Evolutionary conservation across 2,797 vertebrate species (phyloP).

Genomic region (Neostethus bicornis): DNA sequence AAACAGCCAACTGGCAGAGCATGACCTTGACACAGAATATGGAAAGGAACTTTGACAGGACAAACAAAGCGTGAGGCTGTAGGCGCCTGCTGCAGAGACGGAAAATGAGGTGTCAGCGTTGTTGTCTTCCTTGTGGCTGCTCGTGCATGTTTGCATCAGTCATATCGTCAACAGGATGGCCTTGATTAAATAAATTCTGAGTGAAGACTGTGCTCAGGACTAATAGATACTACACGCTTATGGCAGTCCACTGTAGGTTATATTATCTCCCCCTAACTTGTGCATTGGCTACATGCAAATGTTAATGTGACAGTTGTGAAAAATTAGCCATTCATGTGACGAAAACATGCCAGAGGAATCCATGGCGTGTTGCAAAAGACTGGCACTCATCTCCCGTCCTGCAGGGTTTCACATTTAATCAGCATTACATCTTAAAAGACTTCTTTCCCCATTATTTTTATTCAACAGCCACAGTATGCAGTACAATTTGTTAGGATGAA

Average conservation of each 20-base stretch:
- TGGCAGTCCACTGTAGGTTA: conserved; percentile 22
- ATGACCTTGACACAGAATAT: conserved; percentile 69
- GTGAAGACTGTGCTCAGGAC: conserved; percentile 14
- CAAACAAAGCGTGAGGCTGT: conserved; percentile 70
- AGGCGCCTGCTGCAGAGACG: conserved; percentile 44
- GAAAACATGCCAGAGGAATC: conserved; percentile 15
- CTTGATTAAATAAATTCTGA: conserved; percentile 65
- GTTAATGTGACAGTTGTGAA: conserved; percentile 19
- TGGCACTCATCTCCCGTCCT: conserved; percentile 15
- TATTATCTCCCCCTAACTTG: conserved; percentile 9
- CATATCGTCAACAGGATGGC: conserved; percentile 62
- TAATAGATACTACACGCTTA: conserved; percentile 35
- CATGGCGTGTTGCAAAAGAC: conserved; percentile 16
- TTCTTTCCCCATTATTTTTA: conserved; percentile 11
- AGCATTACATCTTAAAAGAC: conserved; percentile 18
- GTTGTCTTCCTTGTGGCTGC: conserved; percentile 64
- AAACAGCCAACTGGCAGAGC: conserved; percentile 56
- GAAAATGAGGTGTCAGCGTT: conserved; percentile 69
- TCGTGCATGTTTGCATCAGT: conserved; percentile 60
- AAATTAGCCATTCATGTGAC: conserved; percentile 25
- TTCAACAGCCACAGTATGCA: background rate
- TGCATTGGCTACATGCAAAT: conserved; percentile 16
- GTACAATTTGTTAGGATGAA: conserved; percentile 6
- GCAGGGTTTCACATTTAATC: conserved; percentile 9
- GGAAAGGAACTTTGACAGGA: conserved; percentile 70